Base-by-base conservation (phyloP, 2,113 vertebrate genomes). In the Stomatorhinus ivindoensis region DNA sequence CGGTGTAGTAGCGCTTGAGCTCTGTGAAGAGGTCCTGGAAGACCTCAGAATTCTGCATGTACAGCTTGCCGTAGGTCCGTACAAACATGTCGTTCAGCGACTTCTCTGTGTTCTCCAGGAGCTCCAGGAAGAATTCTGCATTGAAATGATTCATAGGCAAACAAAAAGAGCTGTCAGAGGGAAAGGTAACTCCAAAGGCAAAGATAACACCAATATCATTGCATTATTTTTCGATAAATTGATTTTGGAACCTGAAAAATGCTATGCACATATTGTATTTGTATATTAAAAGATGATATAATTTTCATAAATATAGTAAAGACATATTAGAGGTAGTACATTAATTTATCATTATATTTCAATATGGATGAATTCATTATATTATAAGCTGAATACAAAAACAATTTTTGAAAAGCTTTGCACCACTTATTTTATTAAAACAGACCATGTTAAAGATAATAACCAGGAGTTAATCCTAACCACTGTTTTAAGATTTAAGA, bases 21-120 rank as follows among this genome's bases (percentile, higher is more conserved):
- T 97, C 97, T 0, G 96, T 92, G 89, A 98, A 98, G 89, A 98
- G 96, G 83, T 96, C 95, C 94, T 97, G 96, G 93, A 98, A 98
- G 2, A 98, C 96, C 90, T 98, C 96, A 0, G 96, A 97, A 89
- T 98, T 97, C 93, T 97, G 96, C 95, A 96, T 96, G 92, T 97
- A 97, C 8, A 97, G 91, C 93, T 96, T 96, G 9, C 97, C 97
- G 0, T 97, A 97, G 0, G 97, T 97, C 83, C 96, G 94, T 2
- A 97, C 95, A 90, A 97, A 98, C 96, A 97, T 97, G 89, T 97
- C 95, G 0, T 98, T 97, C 35, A 97, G 91, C 6, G 97, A 97
- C 50, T 94, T 96, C 76, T 97, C 96, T 0, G 97, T 96, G 0
- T 96, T 97, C 91, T 97, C 96, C 91, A 98, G 94, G 44, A 98